These are phyloP conservation scores for Andrena marginata DNA, from an alignment of 2,888 invertebrate species.

Conservation along the genomic window DNA sequence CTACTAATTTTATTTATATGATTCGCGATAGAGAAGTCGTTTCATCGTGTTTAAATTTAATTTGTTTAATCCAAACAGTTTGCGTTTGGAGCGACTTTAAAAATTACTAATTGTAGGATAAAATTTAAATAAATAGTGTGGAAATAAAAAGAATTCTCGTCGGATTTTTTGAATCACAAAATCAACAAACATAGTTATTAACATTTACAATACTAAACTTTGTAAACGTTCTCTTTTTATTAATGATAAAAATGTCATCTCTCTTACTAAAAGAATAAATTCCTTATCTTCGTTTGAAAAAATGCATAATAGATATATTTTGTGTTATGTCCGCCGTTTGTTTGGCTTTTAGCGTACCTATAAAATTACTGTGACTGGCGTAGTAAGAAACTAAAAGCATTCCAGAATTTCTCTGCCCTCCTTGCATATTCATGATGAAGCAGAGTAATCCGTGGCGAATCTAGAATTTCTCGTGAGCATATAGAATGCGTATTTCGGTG, in stretches of 20 bases:
- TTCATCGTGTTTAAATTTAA: too few species aligned
- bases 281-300: not conserved
- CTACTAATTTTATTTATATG: too few species aligned
- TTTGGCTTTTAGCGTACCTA: not conserved
- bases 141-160: too few species aligned
- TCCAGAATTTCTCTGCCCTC: not conserved
- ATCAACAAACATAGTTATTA: too few species aligned
- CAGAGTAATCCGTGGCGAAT: constrained; percentile 44
- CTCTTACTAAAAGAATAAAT: not conserved
- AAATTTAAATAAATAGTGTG: too few species aligned
- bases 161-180: too few species aligned
- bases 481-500: constrained; percentile 44
- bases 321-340: not conserved
- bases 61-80: too few species aligned
- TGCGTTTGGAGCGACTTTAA: too few species aligned
- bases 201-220: not conserved
- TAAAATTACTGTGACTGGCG: constrained; percentile 5
- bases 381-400: constrained; percentile 23
- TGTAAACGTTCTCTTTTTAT: not conserved
- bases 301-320: not conserved
- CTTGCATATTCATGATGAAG: constrained; percentile 52
- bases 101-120: too few species aligned
- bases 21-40: too few species aligned
- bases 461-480: constrained; percentile 30
- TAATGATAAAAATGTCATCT: not conserved